Conservation (phyloP, 2,113 vertebrate species). For the Arizona elegans region DNA sequence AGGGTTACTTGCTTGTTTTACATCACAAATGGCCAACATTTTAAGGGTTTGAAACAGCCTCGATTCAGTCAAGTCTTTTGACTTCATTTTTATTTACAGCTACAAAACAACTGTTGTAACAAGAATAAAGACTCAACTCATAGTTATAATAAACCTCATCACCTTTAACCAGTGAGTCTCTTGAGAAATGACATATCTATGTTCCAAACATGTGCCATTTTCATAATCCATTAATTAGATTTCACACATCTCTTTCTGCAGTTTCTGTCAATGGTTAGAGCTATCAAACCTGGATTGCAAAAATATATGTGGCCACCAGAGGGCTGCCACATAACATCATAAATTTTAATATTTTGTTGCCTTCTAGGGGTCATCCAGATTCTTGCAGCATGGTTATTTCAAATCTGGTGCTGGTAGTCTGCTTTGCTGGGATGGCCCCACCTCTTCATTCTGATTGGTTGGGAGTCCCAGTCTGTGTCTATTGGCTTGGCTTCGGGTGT, state of each 20-base stretch:
- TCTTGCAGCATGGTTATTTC: background rate
- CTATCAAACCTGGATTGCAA: background rate
- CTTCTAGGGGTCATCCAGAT: background rate
- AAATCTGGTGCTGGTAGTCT: too few relatives aligned
- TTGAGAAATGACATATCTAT: background rate
- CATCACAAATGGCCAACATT: background rate
- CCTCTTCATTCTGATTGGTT: too few relatives aligned
- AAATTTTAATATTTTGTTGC: background rate
- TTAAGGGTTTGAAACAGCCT: background rate
- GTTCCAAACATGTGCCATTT: background rate
- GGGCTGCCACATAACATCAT: background rate
- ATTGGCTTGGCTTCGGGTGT: too few relatives aligned
- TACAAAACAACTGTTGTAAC: background rate
- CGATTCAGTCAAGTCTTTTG: background rate
- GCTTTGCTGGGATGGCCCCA: too few relatives aligned
- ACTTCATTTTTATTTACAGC: background rate
- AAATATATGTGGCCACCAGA: background rate
- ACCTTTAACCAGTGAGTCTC: background rate
- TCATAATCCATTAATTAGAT: background rate
- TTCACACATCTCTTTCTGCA: background rate
- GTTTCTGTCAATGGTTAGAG: background rate
- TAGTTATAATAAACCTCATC: background rate
- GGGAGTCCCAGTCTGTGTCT: too few relatives aligned
- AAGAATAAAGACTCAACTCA: background rate
- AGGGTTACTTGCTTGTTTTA: background rate